Evolutionary conservation across 2,888 invertebrate species (phyloP), one percentile per base, ranked within the genome.

Genomic region (Coenonympha arcania): DNA sequence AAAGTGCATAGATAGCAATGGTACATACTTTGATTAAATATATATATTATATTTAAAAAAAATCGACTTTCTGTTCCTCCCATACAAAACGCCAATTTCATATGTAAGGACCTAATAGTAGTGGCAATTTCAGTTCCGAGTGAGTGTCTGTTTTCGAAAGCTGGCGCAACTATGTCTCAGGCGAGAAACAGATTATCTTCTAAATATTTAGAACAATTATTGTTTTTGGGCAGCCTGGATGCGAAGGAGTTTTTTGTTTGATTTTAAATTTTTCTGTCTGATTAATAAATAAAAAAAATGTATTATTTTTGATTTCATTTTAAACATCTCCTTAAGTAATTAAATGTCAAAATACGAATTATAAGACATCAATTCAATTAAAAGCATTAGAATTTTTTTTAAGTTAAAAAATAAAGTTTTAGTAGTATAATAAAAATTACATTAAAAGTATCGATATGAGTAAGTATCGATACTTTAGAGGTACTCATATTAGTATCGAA

Each of bases 91-190:
- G n/a, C n/a, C n/a, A n/a, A n/a, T n/a, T n/a, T n/a, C n/a, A n/a
- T n/a, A n/a, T n/a, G n/a, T n/a, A n/a, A n/a, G n/a, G n/a, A n/a
- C n/a, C n/a, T n/a, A n/a, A n/a, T n/a, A n/a, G n/a, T 64, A 26
- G 58, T 67, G 50, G 66, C 64, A 56, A 68, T 65, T 48, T 66
- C 68, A 48, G 68, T 70, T 49, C 63, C 66, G 41, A 66, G 64
- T 52, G 65, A 69, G 56, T 59, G 45, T 26, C n/a, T 40, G 2
- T 50, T 67, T 61, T 69, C 67, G 41, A 63, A 66, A 60, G 66
- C 67, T 48, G 46, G 28, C 4, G 28, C 28, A 28, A 28, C 28
- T 50, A 66, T 68, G 55, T 51, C 61, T 1, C 61, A 67, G 60
- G 55, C 59, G 58, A 62, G 64, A 54, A 68, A 69, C 59, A 57